These are phyloP conservation scores for Ichneumon xanthorius DNA, from an alignment of 2,888 invertebrate genomes.

Conservation along the genomic window DNA sequence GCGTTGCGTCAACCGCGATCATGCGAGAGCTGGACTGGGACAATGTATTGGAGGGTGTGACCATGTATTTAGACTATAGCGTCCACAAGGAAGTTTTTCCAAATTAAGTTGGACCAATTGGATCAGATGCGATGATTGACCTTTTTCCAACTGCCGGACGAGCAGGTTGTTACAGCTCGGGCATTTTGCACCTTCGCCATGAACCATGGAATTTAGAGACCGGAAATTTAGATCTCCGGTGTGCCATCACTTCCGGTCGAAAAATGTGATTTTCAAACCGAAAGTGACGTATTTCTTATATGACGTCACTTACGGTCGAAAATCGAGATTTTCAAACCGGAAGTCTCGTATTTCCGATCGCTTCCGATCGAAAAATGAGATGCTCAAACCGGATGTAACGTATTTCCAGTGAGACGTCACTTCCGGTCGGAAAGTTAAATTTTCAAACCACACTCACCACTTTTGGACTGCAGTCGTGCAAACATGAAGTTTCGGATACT, in stretches of 20 bases:
- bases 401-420: no score
- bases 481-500: background rate
- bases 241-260: no score
- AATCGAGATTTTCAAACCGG: no score
- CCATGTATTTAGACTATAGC: conserved; percentile 2
- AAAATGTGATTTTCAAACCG: no score
- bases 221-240: background rate
- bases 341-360: no score
- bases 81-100: conserved; percentile 7
- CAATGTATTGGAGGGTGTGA: background rate
- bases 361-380: no score
- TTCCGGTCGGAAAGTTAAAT: background rate
- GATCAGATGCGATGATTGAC: background rate
- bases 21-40: conserved; percentile 14
- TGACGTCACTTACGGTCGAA: no score
- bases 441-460: background rate
- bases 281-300: no score
- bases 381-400: no score
- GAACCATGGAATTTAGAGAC: background rate
- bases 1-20: conserved; percentile 44
- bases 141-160: background rate
- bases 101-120: background rate
- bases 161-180: background rate
- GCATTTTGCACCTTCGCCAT: background rate
- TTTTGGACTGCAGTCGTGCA: background rate